Evolutionary conservation across 2,113 vertebrate genomes (phyloP), one percentile per base, ranked within the genome.

Genomic region (Lipophrys pholis): DNA sequence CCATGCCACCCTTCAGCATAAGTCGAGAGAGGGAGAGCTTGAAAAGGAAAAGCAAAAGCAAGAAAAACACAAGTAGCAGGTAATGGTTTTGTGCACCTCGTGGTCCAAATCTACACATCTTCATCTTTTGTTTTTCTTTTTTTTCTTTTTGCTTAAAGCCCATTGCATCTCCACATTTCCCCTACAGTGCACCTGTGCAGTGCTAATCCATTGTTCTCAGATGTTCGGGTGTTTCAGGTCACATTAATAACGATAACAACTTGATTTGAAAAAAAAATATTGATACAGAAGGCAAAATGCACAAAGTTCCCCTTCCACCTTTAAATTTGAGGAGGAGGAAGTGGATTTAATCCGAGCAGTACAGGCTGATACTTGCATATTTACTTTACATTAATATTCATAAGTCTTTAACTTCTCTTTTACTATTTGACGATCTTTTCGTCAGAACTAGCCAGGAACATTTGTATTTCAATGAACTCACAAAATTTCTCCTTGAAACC

Each of bases 21-120:
- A 93, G 87, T 76, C 94, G 93, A 93, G 95, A 96, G 82, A 93
- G 93, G 82, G 95, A 96, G 73, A 94, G 91, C 87, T 89, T 94
- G 85, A 96, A 96, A 88, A 89, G 94, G 81, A 97, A 96, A 87
- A 95, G 76, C 90, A 96, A 96, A 93, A 94, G 93, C 90, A 95
- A 96, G 94, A 97, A 95, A 89, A 96, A 93, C 76, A 94, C 89
- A 91, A 95, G 94, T 93, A 96, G 93, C 95, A 97, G 96, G 96
- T 97, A 96, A 91, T 81, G 14, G 8, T 42, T 15, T 36, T 61
- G 21, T 10, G 17, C 55, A 85, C 17, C 46, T 46, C 42, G 5
- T 60, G 45, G 35, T 51, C 56, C 48, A 46, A 42, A 62, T 12
- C 56, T 35, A 5, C 6, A 41, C 30, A 11, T 59, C 4, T 21